A percentile compares a stretch with the other conserved stretches of the same genome.
Conservation (phyloP, 2,113 vertebrate species). For the Limanda limanda region DNA sequence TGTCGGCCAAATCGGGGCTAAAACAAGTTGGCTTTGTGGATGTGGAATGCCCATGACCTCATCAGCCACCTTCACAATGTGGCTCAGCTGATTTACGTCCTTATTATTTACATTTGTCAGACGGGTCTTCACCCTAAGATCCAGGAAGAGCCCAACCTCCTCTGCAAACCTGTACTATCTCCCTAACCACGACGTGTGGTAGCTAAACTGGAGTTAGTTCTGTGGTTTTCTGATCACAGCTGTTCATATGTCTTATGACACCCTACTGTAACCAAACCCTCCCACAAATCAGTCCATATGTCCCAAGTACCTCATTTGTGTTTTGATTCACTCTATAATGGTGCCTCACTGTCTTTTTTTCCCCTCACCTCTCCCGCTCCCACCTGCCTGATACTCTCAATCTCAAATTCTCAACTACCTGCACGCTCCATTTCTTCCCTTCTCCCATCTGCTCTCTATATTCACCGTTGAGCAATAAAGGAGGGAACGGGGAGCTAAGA, state of each 20-base stretch:
- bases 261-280: background rate
- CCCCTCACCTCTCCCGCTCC: slow-evolving; percentile 19
- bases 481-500: slow-evolving; percentile 23
- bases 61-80: too few species aligned
- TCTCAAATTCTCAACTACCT: slow-evolving; percentile 49
- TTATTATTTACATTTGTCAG: background rate
- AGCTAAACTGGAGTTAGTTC: background rate
- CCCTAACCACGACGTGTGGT: too few species aligned
- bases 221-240: background rate
- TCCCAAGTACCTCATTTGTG: background rate
- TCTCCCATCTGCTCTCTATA: slow-evolving; percentile 59
- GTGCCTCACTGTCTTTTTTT: background rate
- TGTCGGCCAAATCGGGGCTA: background rate
- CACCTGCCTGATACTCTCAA: slow-evolving; percentile 33
- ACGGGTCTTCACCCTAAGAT: too few species aligned
- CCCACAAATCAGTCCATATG: background rate
- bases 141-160: background rate
- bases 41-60: too few species aligned
- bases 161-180: background rate
- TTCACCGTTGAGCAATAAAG: slow-evolving; percentile 54
- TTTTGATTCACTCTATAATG: background rate
- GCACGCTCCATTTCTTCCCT: slow-evolving; percentile 46
- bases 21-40: too few species aligned
- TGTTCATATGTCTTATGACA: background rate
- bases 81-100: background rate